Evolutionary conservation across 2,888 invertebrate genomes (phyloP).

Genomic region (Blomia tropicalis): DNA sequence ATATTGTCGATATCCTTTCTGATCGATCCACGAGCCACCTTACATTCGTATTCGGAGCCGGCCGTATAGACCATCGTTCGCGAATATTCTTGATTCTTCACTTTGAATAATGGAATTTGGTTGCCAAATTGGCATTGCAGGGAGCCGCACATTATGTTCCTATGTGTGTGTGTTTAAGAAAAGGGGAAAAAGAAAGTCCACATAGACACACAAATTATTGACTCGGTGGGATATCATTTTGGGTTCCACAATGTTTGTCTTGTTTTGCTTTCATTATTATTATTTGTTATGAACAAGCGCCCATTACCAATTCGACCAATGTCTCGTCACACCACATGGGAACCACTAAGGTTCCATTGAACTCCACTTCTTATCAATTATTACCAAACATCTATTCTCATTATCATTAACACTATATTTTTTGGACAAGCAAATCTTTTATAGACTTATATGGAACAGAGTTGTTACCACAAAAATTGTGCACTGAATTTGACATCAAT

Average conservation of each 20-base stretch:
- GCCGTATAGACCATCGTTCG: slow-evolving; percentile 75
- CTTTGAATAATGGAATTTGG: slow-evolving; percentile 58
- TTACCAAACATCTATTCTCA: no score
- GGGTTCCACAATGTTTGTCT: not conserved
- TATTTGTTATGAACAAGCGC: no score
- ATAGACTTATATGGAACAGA: no score
- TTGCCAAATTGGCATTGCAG: slow-evolving; percentile 82
- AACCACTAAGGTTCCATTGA: no score
- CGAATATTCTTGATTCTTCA: slow-evolving; percentile 64
- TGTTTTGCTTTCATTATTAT: not conserved
- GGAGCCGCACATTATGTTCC: slow-evolving; percentile 81
- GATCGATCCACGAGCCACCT: slow-evolving; percentile 48
- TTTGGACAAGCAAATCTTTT: no score
- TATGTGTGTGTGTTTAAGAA: no score
- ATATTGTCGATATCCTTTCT: slow-evolving; percentile 53
- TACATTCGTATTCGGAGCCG: slow-evolving; percentile 83
- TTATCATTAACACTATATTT: no score
- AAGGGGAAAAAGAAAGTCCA: not conserved
- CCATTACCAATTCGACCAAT: no score
- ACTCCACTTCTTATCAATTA: no score
- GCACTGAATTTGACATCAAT: no score
- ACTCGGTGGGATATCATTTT: not conserved
- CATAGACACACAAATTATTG: not conserved
- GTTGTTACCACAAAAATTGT: no score
- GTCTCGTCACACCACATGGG: no score